Conservation (phyloP, 2,888 invertebrate genomes). For the Xestia ashworthii region DNA sequence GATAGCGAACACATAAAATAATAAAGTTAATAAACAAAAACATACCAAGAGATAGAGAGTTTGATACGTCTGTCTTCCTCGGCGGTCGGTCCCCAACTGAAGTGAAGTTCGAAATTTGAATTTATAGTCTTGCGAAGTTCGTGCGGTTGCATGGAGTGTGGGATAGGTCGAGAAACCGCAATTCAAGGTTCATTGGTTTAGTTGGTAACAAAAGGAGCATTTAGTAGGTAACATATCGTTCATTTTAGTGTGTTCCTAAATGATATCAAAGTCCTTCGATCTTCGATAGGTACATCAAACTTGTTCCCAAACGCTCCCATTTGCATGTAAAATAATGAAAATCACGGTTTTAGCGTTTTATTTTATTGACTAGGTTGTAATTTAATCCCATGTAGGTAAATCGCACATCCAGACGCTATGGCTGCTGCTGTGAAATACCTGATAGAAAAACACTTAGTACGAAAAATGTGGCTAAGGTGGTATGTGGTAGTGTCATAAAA, state of each 20-base stretch:
- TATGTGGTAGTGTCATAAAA: no score
- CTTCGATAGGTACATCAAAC: neutral
- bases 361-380: neutral
- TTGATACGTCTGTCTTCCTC: conserved; percentile 34
- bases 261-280: neutral
- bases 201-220: conserved; percentile 12
- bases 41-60: conserved; percentile 50
- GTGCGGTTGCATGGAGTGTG: conserved; percentile 9
- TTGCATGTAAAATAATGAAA: neutral
- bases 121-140: conserved; percentile 34
- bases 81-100: conserved; percentile 48
- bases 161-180: conserved; percentile 27
- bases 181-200: conserved; percentile 20
- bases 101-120: conserved; percentile 57
- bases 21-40: conserved; percentile 40
- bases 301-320: neutral
- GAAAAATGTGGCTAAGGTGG: no score
- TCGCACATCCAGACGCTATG: no score
- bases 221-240: neutral
- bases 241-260: neutral
- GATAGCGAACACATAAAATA: conserved; percentile 44
- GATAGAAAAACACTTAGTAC: no score
- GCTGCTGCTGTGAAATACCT: no score
- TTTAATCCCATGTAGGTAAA: neutral
- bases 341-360: neutral